Percentiles rank a stretch among this genome's conserved stretches.
Evolutionary conservation across 1,140 invertebrate species (phyloP).

Genomic region (Trichogramma pretiosum): DNA sequence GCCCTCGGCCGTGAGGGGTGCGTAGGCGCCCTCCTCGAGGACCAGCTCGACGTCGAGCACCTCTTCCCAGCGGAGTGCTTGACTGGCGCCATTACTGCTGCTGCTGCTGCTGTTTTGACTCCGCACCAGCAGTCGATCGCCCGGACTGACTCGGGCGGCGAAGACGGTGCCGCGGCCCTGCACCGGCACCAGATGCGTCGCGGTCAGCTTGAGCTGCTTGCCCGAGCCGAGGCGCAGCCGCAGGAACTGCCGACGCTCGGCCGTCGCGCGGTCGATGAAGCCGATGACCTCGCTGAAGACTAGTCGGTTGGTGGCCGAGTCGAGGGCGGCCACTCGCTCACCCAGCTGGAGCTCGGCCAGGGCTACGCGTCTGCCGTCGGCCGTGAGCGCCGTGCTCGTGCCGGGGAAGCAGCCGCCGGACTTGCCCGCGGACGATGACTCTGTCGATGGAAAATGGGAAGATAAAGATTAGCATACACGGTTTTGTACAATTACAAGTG

Average conservation of each 20-base stretch:
- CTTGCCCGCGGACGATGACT: conserved; percentile 79
- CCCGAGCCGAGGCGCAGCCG: conserved; percentile 62
- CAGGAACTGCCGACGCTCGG: conserved; percentile 61
- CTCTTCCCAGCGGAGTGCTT: conserved; percentile 44
- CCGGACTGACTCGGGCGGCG: conserved; percentile 49
- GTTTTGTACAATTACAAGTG: too few species aligned
- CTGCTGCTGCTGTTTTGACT: conserved; percentile 40
- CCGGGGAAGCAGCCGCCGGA: conserved; percentile 73
- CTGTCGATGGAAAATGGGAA: conserved; percentile 49
- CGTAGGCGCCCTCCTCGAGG: conserved; percentile 66
- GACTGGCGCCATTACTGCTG: conserved; percentile 37
- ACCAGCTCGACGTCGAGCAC: conserved; percentile 54
- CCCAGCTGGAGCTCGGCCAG: conserved; percentile 65
- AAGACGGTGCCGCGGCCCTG: conserved; percentile 45
- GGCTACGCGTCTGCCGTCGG: conserved; percentile 42
- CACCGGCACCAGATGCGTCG: conserved; percentile 68
- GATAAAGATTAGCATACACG: not conserved
- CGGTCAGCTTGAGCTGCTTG: conserved; percentile 66
- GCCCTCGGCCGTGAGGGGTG: conserved; percentile 80
- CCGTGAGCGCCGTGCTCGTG: conserved; percentile 52
- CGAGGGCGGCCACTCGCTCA: conserved; percentile 71
- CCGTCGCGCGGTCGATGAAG: conserved; percentile 74
- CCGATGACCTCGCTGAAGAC: conserved; percentile 79
- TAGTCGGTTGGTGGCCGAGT: conserved; percentile 52
- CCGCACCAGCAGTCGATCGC: conserved; percentile 46